Evolutionary conservation across 2,888 invertebrate genomes (phyloP).

Genomic region (Fissipunctia ypsillon): DNA sequence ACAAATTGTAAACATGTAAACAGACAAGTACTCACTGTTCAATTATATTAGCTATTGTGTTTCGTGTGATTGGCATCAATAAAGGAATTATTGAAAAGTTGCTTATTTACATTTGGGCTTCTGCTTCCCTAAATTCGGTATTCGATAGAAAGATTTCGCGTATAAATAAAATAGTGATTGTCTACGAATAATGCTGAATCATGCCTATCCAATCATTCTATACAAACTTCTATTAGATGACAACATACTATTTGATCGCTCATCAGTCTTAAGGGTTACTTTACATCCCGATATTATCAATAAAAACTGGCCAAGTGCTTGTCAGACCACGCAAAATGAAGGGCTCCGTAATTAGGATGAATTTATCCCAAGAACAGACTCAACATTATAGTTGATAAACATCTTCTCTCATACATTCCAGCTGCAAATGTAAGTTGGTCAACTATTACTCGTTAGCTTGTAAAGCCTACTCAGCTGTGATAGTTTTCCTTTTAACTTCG

Average conservation of each 20-base stretch:
- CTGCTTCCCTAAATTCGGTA: neutral
- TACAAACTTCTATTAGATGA: slow-evolving; percentile 18
- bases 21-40: slow-evolving; percentile 26
- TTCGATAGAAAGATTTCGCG: neutral
- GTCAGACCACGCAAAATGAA: too few relatives aligned
- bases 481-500: too few relatives aligned
- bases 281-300: neutral
- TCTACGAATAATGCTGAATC: neutral
- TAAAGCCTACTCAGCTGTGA: too few relatives aligned
- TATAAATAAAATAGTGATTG: neutral
- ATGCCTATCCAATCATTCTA: slow-evolving; percentile 17
- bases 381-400: too few relatives aligned
- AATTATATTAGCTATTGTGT: slow-evolving; percentile 36
- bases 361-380: too few relatives aligned
- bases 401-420: too few relatives aligned
- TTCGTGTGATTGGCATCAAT: slow-evolving; percentile 49
- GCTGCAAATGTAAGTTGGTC: too few relatives aligned
- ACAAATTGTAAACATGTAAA: slow-evolving; percentile 31
- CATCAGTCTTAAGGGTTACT: neutral
- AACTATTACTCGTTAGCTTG: too few relatives aligned
- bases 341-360: too few relatives aligned
- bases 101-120: slow-evolving; percentile 38
- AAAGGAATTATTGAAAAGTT: slow-evolving; percentile 45
- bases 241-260: neutral
- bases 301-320: too few relatives aligned